phyloP scores from a whole-genome alignment of 2,888 invertebrate genomes.

The Polydesmus complanatus region DNA sequence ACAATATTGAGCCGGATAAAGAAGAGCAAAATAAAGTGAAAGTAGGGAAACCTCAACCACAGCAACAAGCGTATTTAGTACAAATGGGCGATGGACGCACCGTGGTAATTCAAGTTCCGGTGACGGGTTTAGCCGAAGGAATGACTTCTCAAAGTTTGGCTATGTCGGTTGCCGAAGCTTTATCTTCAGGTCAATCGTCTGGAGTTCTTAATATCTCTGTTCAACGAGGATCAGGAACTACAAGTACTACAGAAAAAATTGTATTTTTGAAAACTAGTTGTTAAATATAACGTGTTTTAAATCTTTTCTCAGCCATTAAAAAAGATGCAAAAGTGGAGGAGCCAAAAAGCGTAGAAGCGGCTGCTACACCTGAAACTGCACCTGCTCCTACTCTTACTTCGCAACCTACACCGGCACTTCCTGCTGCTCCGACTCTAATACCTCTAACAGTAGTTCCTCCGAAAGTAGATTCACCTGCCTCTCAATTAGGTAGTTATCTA shows the following conservation, averaged over 20 bases:
- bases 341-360: constrained; percentile 25
- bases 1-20: constrained; percentile 11
- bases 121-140: constrained; percentile 19
- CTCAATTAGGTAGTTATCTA: too few species aligned
- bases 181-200: constrained; percentile 1
- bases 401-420: background rate
- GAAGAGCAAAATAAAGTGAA: constrained; percentile 16
- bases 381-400: background rate
- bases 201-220: background rate
- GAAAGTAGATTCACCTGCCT: too few species aligned
- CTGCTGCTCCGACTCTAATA: background rate
- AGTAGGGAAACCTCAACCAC: constrained; percentile 17
- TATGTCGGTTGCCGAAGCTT: constrained; percentile 19
- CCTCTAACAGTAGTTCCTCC: too few species aligned
- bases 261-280: too few species aligned
- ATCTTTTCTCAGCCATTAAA: background rate
- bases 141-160: constrained; percentile 20
- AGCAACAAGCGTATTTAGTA: constrained; percentile 29
- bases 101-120: constrained; percentile 29
- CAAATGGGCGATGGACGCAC: constrained; percentile 30
- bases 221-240: background rate
- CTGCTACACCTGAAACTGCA: background rate
- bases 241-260: background rate
- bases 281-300: too few species aligned
- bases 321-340: constrained; percentile 18